Percentiles rank a stretch among this genome's conserved stretches.
phyloP scores from a whole-genome alignment of 2,797 vertebrate genomes.

The Spinus pinus region DNA sequence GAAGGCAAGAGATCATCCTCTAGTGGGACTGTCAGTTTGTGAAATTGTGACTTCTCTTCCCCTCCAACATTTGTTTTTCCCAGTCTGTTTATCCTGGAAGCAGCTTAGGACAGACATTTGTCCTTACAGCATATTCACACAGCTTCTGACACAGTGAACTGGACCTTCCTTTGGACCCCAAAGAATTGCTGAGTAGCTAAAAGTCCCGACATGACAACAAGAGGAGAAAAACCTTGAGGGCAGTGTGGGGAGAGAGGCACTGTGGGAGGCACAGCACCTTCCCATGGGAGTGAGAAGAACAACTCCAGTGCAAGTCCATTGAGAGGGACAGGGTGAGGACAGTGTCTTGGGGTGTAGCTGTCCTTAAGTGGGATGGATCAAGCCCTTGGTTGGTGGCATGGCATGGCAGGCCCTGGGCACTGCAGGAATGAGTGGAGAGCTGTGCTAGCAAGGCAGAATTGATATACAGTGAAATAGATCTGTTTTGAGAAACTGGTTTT shows the following conservation, averaged over 20 bases:
- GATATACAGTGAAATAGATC: neutral
- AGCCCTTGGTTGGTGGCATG: neutral
- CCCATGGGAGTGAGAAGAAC: neutral
- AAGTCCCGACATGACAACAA: neutral
- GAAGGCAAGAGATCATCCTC: neutral
- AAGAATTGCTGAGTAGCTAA: neutral
- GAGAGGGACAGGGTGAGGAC: neutral
- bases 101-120: neutral
- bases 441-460: neutral
- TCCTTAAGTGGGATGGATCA: neutral
- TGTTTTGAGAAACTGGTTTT: neutral
- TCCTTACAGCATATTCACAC: neutral
- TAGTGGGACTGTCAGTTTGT: neutral
- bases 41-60: neutral
- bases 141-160: neutral
- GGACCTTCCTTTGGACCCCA: neutral
- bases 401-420: neutral
- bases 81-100: neutral
- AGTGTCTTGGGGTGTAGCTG: neutral
- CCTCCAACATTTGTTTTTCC: neutral
- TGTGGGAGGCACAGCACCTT: accelerated
- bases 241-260: accelerated
- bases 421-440: neutral
- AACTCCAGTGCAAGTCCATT: neutral
- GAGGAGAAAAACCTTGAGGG: neutral